phyloP scores from a whole-genome alignment of 2,888 invertebrate genomes.

The Leptopilina syphax region DNA sequence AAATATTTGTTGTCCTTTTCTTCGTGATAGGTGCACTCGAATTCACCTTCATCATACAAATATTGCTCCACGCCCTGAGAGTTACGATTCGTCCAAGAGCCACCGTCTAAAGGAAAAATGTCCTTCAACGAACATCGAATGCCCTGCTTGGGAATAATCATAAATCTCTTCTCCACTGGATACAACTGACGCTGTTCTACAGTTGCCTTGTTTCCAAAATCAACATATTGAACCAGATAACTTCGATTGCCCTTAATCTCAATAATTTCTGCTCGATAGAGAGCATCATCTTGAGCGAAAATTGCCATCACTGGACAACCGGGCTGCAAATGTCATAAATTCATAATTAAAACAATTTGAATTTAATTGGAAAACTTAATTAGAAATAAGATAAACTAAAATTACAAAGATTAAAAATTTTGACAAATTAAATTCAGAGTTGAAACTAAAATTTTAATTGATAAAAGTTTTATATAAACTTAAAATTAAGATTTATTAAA shows the following conservation, averaged over 20 bases:
- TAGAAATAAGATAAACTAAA: no score
- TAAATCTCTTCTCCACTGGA: constrained; percentile 83
- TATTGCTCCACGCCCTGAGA: constrained; percentile 77
- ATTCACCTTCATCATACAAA: constrained; percentile 81
- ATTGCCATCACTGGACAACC: constrained; percentile 84
- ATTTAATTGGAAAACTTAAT: no score
- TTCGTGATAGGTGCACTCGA: constrained; percentile 80
- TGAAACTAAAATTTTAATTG: no score
- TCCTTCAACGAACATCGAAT: constrained; percentile 83
- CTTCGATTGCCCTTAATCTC: constrained; percentile 79
- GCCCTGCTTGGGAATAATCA: constrained; percentile 84
- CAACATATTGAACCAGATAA: constrained; percentile 85
- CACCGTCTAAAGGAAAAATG: constrained; percentile 79
- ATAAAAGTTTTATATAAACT: background rate
- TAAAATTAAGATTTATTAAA: background rate
- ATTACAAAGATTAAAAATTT: no score
- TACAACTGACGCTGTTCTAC: constrained; percentile 83
- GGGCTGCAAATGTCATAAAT: constrained; percentile 73
- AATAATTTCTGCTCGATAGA: constrained; percentile 85
- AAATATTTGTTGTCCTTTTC: constrained; percentile 77
- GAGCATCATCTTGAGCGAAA: constrained; percentile 84
- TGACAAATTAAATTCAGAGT: no score
- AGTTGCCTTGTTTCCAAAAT: constrained; percentile 85
- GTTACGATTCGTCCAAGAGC: constrained; percentile 79
- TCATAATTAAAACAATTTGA: background rate